Base-by-base conservation (phyloP, 2,113 vertebrate genomes). In the Leucosticte australis region DNA sequence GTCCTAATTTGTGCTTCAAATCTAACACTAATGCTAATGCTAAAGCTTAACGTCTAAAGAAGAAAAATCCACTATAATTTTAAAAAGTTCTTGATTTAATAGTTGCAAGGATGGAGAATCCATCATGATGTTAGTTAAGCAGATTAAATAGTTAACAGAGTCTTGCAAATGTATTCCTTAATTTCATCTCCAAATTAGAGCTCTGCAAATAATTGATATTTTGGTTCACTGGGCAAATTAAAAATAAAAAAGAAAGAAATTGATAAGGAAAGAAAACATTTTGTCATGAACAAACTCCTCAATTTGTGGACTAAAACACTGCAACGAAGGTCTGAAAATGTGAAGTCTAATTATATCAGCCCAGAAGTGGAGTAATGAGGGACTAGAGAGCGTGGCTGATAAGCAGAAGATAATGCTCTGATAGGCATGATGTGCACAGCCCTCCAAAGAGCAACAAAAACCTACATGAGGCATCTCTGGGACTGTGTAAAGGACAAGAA, bases 151-250 rank as follows among this genome's bases (percentile, higher is more conserved):
- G 87, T 85, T 92, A 91, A 76, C 17, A 69, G 14, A 39, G 26
- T 18, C 46, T 85, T 80, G 65, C 46, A 90, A 94, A 90, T 47
- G 13, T 44, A 55, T 80, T 85, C 30, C 59, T 92, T 95, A 85
- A 83, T 91, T 95, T 87, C 53, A 65, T 57, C 49, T 79, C 78
- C 65, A 76, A 95, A 92, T 94, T 83, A 81, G 56, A 89, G 28
- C 20, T 81, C 85, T 56, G 52, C 55, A 81, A 95, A 92, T 87
- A 95, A 93, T 75, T 74, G 75, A 70, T 91, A 79, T 91, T 91
- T 91, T 91, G 82, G 77, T 92, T 92, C 70, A 46, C 37, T 82
- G 83, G 49, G 57, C 46, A 96, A 97, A 95, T 92, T 71, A 87
- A 64, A 96, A 96, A 53, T 39, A 80, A 93, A 89, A 86, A 68